Base-by-base conservation (phyloP, 2,113 vertebrate species). In the Zosterops pallidus region DNA sequence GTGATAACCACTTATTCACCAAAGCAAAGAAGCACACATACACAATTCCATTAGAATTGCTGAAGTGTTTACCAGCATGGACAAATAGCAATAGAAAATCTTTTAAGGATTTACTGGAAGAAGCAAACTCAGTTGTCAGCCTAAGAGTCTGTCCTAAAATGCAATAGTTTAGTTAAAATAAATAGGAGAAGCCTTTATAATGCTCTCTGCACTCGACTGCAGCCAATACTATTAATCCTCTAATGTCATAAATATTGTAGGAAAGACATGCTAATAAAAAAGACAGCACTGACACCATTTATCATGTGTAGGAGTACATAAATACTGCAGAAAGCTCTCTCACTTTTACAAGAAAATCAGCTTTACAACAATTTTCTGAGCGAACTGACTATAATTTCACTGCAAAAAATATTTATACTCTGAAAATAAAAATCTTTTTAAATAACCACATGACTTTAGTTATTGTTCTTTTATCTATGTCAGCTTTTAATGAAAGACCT, bases 211-310 rank as follows among this genome's bases (percentile, higher is more conserved):
- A 4, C 35, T 68, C 12, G 44, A 70, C 62, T 72, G 41, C 39
- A 89, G 49, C n/a, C 67, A 63, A 56, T 59, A 55, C 42, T 76
- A 12, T 78, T 86, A 94, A 83, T 83, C 47, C 50, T 75, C 47
- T 75, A n/a, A 74, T 68, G 39, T 64, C 70, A 85, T 83, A 82
- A 90, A 95, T 74, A 74, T n/a, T 37, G n/a, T 52, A 81, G 47
- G 41, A 79, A 70, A 83, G 82, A 55, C 42, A 76, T 37, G 56
- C 31, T 82, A 86, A 93, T 92, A 85, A 83, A 95, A 91, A 93
- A 89, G 60, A 35, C 47, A 94, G 53, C 22, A 39, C 42, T 79
- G 57, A 78, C 39, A 79, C 39, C 46, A 75, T 87, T 91, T 69
- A 63, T 90, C 67, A 83, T 47, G 35, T 49, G 33, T 62, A 82